Conservation (phyloP, 2,113 vertebrate species). For the Holacanthus passer region DNA sequence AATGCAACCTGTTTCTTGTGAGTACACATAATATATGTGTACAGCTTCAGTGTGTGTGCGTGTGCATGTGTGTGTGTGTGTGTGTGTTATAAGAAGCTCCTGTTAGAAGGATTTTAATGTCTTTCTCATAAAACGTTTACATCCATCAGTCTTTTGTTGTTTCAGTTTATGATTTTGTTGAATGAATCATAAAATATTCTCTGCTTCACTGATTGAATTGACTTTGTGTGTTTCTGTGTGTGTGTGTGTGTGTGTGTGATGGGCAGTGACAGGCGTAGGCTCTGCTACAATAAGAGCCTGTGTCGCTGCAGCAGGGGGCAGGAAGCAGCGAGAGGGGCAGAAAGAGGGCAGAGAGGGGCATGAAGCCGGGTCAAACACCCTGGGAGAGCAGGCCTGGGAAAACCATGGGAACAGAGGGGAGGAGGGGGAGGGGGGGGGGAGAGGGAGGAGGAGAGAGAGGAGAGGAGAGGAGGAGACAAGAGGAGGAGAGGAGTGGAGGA, state of each 20-base stretch:
- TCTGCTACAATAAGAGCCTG: conserved; percentile 67
- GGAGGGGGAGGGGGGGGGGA: neutral
- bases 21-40: too few relatives aligned
- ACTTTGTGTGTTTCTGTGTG: conserved; percentile 7
- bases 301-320: conserved; percentile 65
- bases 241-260: conserved; percentile 30
- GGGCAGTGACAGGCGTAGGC: conserved; percentile 61
- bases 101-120: too few relatives aligned
- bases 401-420: conserved; percentile 20
- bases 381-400: conserved; percentile 69
- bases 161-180: too few relatives aligned
- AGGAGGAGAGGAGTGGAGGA: too few relatives aligned
- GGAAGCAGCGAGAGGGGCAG: conserved; percentile 52
- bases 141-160: too few relatives aligned
- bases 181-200: too few relatives aligned
- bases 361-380: conserved; percentile 71
- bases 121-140: too few relatives aligned
- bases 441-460: neutral
- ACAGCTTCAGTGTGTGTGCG: too few relatives aligned
- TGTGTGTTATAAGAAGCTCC: too few relatives aligned
- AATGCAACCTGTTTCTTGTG: too few relatives aligned
- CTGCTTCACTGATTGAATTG: too few relatives aligned
- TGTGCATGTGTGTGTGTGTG: too few relatives aligned
- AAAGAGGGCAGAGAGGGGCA: conserved; percentile 60
- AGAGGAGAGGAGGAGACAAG: neutral